Evolutionary conservation across 2,797 vertebrate species (phyloP), one percentile per base, ranked within the genome.

Genomic region (Pelochelys cantorii): DNA sequence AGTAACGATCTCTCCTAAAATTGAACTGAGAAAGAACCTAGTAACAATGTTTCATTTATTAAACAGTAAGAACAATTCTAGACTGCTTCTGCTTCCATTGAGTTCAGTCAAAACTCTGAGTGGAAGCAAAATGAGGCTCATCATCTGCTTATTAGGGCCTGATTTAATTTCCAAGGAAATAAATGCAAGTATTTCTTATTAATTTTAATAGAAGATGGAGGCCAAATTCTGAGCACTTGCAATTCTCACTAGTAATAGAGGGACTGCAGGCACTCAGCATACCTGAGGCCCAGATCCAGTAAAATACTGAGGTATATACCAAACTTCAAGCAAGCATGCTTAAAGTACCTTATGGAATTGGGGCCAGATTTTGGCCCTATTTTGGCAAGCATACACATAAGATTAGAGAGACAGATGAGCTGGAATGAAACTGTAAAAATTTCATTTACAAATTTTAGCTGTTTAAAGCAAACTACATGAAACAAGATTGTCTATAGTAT

Each of bases 401-500:
- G 92, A 56, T 55, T 42, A 37, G 15, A n/a, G 14, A 68, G 23
- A 25, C 74, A 75, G 74, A 75, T 75, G 42, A 75, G 27, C 74
- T 48, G 11, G 48, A 48, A 75, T 75, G 74, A 75, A 75, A 75
- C 25, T 27, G 27, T 75, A 25, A 75, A 15, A 42, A n/a, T 25
- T 5, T 7, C 1, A 52, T n/a, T 65, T 68, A 48, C 42, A 48
- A 48, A 48, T 48, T 55, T 13, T 31, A 34, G 17, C 1, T 14
- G 7, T 75, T 27, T 75, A 37, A 75, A 42, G 87, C 84, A 77
- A 18, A 42, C 22, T 34, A 68, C 84, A 77, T 90, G 79, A 65
- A 90, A 83, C n/a, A 82, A 93, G 97, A 97, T 96, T 97, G 97
- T 98, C 97, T 93, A 71, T 55, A 71, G 13, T 37, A 31, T 48